A percentile compares a stretch with the other conserved stretches of the same genome.
phyloP scores from a whole-genome alignment of 1,140 invertebrate genomes.

The Apis dorsata region DNA sequence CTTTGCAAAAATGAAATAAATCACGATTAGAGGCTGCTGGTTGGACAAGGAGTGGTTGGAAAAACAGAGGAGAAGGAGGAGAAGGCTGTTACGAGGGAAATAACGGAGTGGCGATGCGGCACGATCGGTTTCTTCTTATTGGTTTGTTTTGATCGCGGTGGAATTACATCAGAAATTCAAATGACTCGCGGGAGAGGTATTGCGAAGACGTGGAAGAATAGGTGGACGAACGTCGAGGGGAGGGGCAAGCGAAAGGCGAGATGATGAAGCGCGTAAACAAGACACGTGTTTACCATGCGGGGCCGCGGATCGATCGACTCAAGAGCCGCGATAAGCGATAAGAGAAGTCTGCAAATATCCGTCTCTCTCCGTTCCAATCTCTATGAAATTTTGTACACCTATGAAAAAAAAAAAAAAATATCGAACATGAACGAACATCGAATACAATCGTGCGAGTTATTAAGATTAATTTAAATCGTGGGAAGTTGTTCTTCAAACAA shows the following conservation, averaged over 20 bases:
- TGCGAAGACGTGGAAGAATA: not conserved
- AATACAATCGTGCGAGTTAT: too few relatives aligned
- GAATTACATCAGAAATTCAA: conserved; percentile 47
- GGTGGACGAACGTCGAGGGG: not conserved
- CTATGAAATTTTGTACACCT: not conserved
- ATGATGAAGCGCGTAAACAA: conserved; percentile 54
- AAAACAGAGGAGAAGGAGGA: not conserved
- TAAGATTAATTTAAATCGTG: too few relatives aligned
- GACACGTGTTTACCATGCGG: conserved; percentile 52
- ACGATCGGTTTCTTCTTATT: conserved; percentile 4
- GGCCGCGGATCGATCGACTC: conserved; percentile 50
- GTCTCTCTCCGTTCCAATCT: not conserved
- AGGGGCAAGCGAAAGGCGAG: not conserved
- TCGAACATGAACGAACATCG: not conserved
- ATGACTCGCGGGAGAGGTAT: not conserved
- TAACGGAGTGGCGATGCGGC: not conserved
- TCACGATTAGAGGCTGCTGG: not conserved
- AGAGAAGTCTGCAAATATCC: conserved; percentile 28
- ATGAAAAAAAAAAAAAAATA: not conserved
- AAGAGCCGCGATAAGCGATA: conserved; percentile 56
- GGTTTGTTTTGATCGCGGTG: conserved; percentile 32
- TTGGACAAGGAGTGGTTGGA: not conserved
- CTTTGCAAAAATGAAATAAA: too few relatives aligned
- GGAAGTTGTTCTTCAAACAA: too few relatives aligned
- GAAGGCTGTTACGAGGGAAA: not conserved